Conservation (phyloP, 2,888 invertebrate genomes). For the Agrotis exclamationis region DNA sequence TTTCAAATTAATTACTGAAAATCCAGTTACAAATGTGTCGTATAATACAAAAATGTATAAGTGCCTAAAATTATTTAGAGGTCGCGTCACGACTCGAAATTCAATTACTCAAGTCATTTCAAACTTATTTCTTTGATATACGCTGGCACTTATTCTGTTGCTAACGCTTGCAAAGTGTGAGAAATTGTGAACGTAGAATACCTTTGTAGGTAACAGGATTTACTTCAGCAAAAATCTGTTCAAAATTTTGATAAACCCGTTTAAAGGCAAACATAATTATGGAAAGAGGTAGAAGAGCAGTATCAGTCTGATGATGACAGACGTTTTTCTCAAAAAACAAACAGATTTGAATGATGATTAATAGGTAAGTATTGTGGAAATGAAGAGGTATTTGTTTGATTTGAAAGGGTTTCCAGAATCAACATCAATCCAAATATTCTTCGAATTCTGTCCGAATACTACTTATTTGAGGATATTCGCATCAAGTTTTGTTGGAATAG, state of each 20-base stretch:
- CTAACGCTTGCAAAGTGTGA: slow-evolving; percentile 22
- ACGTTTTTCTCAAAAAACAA: not conserved
- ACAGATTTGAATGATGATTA: not conserved
- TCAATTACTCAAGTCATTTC: slow-evolving; percentile 56
- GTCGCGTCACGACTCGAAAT: slow-evolving; percentile 48
- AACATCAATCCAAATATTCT: not conserved
- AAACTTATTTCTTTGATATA: slow-evolving; percentile 53
- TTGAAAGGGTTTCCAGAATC: slow-evolving; percentile 16
- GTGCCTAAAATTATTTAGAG: slow-evolving; percentile 51
- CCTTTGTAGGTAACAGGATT: not conserved
- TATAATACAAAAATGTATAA: slow-evolving; percentile 27
- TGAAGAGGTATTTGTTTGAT: slow-evolving; percentile 2
- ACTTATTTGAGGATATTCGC: slow-evolving; percentile 2
- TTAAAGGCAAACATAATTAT: not conserved
- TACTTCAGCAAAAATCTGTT: not conserved
- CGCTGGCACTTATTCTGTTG: slow-evolving; percentile 33
- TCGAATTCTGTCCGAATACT: slow-evolving; percentile 10
- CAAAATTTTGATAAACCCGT: not conserved
- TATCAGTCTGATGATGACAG: not conserved
- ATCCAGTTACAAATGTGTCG: slow-evolving; percentile 21
- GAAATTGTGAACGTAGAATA: not conserved
- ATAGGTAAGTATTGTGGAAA: not conserved
- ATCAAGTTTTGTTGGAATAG: not conserved
- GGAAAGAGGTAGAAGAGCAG: not conserved
- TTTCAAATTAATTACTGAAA: slow-evolving; percentile 21